Base-by-base conservation (phyloP, 2,113 vertebrate species). In the Otus sunia region DNA sequence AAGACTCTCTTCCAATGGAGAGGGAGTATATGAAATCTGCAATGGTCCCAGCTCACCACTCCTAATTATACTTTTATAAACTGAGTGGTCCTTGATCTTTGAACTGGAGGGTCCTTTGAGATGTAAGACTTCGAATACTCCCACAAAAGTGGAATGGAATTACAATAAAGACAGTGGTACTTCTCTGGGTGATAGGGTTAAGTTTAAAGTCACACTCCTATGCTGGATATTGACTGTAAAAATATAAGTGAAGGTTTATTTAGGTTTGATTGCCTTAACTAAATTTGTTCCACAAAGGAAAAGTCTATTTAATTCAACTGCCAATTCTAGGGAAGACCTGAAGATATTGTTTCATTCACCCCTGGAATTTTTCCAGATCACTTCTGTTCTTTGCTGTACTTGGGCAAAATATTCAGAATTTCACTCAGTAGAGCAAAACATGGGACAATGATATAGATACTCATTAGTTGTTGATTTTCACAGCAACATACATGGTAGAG, bases 41-140 rank as follows among this genome's bases (percentile, higher is more conserved):
- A 94, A 55, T 89, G 88, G 96, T 97, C 97, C 97, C 96, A 97
- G 95, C 91, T 98, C 95, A 95, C 86, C 76, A 59, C 91, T 96
- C 94, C 97, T 98, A 98, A 98, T 98, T 97, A 92, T 45, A 90
- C 25, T 96, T 97, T 98, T 97, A 98, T 98, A 98, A 97, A 98
- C 94, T 96, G 91, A 92, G 76, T 43, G 94, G 87, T 93, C 92
- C 91, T 92, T 95, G 94, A 96, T 93, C 96, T 97, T 90, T 95
- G 89, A 95, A 91, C 90, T 79, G 60, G 41, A 73, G 76, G 67
- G 52, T 69, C 94, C 71, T 92, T 76, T 74, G 92, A 92, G 92
- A 84, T 55, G 27, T 11, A 50, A 80, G 56, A 29, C 91, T 94
- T 93, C 63, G 73, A 88, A 50, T 66, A 75, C 29, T 66, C 45